Evolutionary conservation across 2,113 vertebrate genomes (phyloP).

Genomic region (Poeciliopsis retropinna): DNA sequence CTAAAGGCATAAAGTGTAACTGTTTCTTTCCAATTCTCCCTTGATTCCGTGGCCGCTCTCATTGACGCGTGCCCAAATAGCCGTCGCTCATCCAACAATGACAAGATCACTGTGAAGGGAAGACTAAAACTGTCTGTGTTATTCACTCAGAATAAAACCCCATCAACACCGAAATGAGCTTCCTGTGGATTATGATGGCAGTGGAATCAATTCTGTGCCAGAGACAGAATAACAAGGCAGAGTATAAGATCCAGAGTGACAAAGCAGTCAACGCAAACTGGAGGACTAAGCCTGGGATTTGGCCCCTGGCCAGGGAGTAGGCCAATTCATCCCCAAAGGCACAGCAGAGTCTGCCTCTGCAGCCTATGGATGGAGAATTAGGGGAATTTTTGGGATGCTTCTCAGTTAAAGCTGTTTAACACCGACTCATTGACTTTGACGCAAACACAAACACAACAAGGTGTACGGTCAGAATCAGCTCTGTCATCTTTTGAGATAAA

Average conservation of each 20-base stretch:
- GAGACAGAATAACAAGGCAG: not conserved
- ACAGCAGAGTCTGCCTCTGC: slow-evolving; percentile 27
- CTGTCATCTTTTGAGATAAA: not conserved
- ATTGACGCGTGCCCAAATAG: slow-evolving; percentile 26
- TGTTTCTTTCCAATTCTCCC: slow-evolving; percentile 33
- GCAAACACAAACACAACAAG: not conserved
- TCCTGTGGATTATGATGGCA: slow-evolving; percentile 14
- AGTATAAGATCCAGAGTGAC: slow-evolving; percentile 3
- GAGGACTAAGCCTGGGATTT: slow-evolving; percentile 32
- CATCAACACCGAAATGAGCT: slow-evolving; percentile 24
- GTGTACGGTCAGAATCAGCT: not conserved
- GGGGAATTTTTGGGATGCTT: not conserved
- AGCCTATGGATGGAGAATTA: slow-evolving; percentile 1
- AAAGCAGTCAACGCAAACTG: slow-evolving; percentile 9
- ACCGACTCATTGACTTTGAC: not conserved
- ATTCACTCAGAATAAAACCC: slow-evolving; percentile 18
- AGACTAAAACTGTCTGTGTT: slow-evolving; percentile 27
- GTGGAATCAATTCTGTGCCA: slow-evolving; percentile 24
- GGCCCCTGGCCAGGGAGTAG: slow-evolving; percentile 27
- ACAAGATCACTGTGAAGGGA: slow-evolving; percentile 33
- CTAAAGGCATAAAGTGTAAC: slow-evolving; percentile 26
- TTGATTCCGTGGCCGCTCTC: slow-evolving; percentile 6
- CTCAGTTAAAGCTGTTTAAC: slow-evolving; percentile 13
- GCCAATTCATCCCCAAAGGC: slow-evolving; percentile 11
- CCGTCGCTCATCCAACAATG: not conserved